Conservation (phyloP, 2,888 invertebrate genomes). For the Calephelis perditalis region DNA sequence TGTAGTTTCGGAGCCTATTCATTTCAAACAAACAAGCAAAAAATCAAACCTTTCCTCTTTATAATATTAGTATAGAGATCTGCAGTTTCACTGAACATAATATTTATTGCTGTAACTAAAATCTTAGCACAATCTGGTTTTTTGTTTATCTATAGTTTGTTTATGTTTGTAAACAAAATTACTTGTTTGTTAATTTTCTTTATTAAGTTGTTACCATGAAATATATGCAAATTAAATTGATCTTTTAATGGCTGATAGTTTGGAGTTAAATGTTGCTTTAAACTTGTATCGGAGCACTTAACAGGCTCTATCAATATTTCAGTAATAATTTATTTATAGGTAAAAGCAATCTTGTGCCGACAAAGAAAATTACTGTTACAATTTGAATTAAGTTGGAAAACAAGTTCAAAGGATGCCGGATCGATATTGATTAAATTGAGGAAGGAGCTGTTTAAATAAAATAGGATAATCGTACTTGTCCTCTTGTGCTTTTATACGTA, state of each 20-base stretch:
- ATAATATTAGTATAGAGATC: too few relatives aligned
- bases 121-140: too few relatives aligned
- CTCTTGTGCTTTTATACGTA: too few relatives aligned
- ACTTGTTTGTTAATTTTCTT: neutral
- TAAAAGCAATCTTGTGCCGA: neutral
- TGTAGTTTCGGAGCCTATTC: too few relatives aligned
- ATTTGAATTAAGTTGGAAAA: neutral
- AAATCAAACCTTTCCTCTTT: too few relatives aligned
- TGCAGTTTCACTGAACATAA: too few relatives aligned
- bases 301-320: neutral
- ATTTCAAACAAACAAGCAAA: too few relatives aligned
- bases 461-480: too few relatives aligned
- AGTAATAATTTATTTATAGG: neutral
- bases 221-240: neutral
- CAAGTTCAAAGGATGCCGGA: neutral
- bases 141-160: too few relatives aligned
- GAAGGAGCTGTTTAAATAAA: neutral
- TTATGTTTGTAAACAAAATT: neutral
- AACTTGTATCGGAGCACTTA: neutral
- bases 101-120: too few relatives aligned
- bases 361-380: neutral
- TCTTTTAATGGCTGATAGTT: neutral
- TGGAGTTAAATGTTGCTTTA: neutral
- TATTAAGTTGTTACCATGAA: constrained; percentile 1
- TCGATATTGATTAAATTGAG: neutral